Conservation (phyloP, 2,888 invertebrate genomes). For the Nomada flava region DNA sequence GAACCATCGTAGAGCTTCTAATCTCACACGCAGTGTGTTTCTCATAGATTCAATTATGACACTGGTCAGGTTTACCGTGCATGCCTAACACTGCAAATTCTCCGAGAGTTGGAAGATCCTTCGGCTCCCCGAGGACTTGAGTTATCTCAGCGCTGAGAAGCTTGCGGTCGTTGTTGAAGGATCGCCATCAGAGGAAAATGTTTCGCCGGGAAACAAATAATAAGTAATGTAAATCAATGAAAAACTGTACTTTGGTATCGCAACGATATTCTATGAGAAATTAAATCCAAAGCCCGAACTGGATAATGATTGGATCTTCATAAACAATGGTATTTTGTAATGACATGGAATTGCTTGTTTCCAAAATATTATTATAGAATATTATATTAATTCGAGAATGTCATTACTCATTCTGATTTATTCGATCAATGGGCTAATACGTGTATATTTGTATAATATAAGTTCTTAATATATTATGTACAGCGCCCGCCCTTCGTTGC, state of each 20-base stretch:
- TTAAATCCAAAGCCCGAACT: not conserved
- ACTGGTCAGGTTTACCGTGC: constrained; percentile 37
- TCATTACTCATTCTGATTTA: not conserved
- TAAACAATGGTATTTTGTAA: not conserved
- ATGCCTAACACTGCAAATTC: constrained; percentile 52
- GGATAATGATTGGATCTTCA: not conserved
- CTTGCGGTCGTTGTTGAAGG: constrained; percentile 49
- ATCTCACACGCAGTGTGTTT: constrained; percentile 53
- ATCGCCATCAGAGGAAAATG: constrained; percentile 44
- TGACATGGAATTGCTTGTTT: not conserved
- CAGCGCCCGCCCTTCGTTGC: constrained; percentile 29
- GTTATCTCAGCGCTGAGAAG: constrained; percentile 52
- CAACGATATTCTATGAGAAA: not conserved
- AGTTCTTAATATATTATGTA: not conserved
- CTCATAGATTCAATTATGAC: constrained; percentile 64
- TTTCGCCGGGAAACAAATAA: constrained; percentile 20
- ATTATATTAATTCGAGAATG: not conserved
- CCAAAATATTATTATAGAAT: not conserved
- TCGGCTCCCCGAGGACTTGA: constrained; percentile 33
- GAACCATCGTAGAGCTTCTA: constrained; percentile 36
- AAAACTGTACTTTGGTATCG: constrained; percentile 2
- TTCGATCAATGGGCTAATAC: not conserved
- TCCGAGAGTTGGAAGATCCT: constrained; percentile 57
- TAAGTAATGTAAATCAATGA: not conserved
- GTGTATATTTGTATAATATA: not conserved